phyloP scores from a whole-genome alignment of 2,888 invertebrate genomes.

The Pyralis farinalis region DNA sequence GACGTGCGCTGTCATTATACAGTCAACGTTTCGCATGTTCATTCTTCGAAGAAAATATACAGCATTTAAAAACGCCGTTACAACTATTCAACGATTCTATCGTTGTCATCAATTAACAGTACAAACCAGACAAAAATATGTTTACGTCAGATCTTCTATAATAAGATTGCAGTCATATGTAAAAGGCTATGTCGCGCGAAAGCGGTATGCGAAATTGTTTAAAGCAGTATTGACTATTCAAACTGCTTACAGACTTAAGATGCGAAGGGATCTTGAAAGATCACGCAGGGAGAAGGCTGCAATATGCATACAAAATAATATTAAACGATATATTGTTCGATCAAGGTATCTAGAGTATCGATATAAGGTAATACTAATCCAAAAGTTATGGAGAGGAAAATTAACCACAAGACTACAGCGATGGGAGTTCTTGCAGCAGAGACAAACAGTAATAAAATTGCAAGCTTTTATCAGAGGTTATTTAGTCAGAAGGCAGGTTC shows the following conservation, averaged over 20 bases:
- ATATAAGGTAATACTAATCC: constrained; percentile 46
- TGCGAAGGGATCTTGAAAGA: constrained; percentile 28
- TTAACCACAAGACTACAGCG: constrained; percentile 51
- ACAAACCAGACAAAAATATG: constrained; percentile 33
- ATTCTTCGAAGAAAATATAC: constrained; percentile 37
- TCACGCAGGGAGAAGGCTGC: constrained; percentile 41
- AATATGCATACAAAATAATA: constrained; percentile 53
- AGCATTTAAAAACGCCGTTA: constrained; percentile 32
- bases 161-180: constrained; percentile 41
- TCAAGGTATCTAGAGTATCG: constrained; percentile 42
- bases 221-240: constrained; percentile 37
- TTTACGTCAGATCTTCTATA: constrained; percentile 28
- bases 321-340: constrained; percentile 46
- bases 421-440: constrained; percentile 51
- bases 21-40: constrained; percentile 55
- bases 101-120: constrained; percentile 45
- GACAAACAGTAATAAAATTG: constrained; percentile 45
- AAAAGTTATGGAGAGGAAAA: constrained; percentile 64
- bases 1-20: constrained; percentile 43
- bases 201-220: constrained; percentile 31
- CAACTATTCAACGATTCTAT: constrained; percentile 57
- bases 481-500: constrained; percentile 66
- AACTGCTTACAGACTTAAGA: constrained; percentile 50
- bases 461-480: constrained; percentile 72
- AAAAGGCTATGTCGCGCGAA: constrained; percentile 34